These are phyloP conservation scores for Myopa tessellatipennis DNA, from an alignment of 2,888 invertebrate genomes.

Conservation along the genomic window DNA sequence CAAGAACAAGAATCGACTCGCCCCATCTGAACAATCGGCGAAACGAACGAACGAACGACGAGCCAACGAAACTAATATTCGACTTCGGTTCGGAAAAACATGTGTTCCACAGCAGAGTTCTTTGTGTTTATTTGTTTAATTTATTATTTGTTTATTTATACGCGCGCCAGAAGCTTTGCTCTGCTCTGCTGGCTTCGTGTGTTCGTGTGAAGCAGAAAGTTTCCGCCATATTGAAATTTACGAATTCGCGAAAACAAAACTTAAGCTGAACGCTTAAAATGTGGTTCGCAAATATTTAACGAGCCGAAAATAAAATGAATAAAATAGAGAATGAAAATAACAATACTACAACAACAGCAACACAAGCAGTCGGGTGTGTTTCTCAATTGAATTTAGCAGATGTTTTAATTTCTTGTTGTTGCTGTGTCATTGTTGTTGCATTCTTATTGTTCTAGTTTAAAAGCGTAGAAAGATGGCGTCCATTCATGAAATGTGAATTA, in stretches of 20 bases:
- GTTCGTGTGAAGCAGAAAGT: not conserved
- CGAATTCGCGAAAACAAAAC: not conserved
- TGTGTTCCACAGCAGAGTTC: not conserved
- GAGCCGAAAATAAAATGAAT: not conserved
- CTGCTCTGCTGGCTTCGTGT: not conserved
- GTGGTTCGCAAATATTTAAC: not conserved
- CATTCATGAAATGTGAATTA: slow-evolving; percentile 13
- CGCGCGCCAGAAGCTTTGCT: slow-evolving; percentile 3
- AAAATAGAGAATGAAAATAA: too few species aligned
- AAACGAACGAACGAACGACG: not conserved
- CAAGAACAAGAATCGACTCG: not conserved
- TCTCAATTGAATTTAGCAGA: slow-evolving; percentile 17
- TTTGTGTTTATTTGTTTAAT: slow-evolving; percentile 20
- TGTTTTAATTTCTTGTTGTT: slow-evolving; percentile 5
- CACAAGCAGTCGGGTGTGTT: slow-evolving; percentile 5
- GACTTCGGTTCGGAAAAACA: not conserved
- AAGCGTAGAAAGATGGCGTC: slow-evolving; percentile 10
- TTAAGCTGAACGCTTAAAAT: slow-evolving; percentile 3
- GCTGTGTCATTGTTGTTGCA: not conserved
- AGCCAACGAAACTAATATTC: too few species aligned
- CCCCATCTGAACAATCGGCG: not conserved
- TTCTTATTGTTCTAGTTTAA: slow-evolving; percentile 7
- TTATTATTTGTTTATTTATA: slow-evolving; percentile 22
- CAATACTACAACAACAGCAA: not conserved
- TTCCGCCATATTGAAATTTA: slow-evolving; percentile 27